A percentile compares a stretch with the other conserved stretches of the same genome.
phyloP scores from a whole-genome alignment of 1,140 invertebrate genomes.

The Drosophila nannoptera region DNA sequence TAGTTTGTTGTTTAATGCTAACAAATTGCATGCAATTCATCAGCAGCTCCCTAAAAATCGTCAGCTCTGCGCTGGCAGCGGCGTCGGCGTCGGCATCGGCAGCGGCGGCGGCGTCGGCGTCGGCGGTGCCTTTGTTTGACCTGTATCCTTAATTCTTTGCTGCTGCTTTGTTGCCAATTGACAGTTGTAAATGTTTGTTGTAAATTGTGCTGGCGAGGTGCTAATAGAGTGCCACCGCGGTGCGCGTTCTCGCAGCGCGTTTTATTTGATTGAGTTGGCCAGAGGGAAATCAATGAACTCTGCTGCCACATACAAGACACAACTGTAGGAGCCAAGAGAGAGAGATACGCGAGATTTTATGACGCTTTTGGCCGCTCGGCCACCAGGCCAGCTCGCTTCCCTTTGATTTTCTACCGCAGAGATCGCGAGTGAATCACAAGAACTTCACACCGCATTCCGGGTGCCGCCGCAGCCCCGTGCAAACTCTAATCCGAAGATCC shows the following conservation, averaged over 20 bases:
- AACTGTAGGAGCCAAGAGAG: background rate
- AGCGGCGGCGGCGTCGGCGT: constrained; percentile 30
- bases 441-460: constrained; percentile 55
- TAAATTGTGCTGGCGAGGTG: constrained; percentile 77
- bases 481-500: constrained; percentile 67
- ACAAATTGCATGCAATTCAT: constrained; percentile 74
- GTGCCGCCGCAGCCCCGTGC: constrained; percentile 47
- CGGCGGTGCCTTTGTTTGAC: constrained; percentile 66
- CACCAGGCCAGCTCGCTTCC: constrained; percentile 34
- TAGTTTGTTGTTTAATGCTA: constrained; percentile 72
- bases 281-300: constrained; percentile 71
- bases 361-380: constrained; percentile 57
- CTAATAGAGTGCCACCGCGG: constrained; percentile 78
- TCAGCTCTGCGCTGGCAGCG: constrained; percentile 5
- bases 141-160: constrained; percentile 66
- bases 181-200: constrained; percentile 79
- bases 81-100: background rate
- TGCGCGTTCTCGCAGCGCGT: constrained; percentile 64
- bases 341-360: constrained; percentile 43
- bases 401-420: constrained; percentile 71
- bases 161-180: constrained; percentile 72
- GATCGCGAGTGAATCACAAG: constrained; percentile 65
- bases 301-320: constrained; percentile 23
- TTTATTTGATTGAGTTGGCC: constrained; percentile 69
- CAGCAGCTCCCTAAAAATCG: constrained; percentile 45